These are phyloP conservation scores for Melanostigma gelatinosum DNA, from an alignment of 2,113 vertebrate species.

Conservation along the genomic window DNA sequence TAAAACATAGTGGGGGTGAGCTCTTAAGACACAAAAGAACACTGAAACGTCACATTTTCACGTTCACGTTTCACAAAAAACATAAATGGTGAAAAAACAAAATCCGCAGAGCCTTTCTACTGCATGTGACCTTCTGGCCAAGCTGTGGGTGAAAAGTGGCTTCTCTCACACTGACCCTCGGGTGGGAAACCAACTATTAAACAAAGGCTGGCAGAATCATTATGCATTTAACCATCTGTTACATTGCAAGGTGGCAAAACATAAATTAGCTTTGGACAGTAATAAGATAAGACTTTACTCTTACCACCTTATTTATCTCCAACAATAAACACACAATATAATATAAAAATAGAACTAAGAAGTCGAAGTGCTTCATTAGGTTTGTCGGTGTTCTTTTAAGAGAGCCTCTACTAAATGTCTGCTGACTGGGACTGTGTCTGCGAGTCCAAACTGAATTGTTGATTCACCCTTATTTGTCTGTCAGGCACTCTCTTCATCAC, in stretches of 20 bases:
- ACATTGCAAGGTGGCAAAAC: neutral
- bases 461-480: conserved; percentile 43
- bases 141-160: neutral
- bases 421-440: neutral
- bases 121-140: neutral
- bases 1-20: no score
- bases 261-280: neutral
- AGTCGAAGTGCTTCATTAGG: no score
- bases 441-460: conserved; percentile 25
- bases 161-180: neutral
- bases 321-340: neutral
- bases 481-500: conserved; percentile 12
- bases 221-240: neutral
- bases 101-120: neutral
- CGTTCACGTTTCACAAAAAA: no score
- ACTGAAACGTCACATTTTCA: no score
- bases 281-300: neutral
- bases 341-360: neutral
- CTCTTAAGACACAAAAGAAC: no score
- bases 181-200: neutral
- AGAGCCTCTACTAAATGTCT: neutral
- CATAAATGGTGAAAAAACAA: neutral
- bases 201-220: neutral
- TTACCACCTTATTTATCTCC: neutral
- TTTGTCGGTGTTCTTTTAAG: neutral